A percentile compares a stretch with the other conserved stretches of the same genome.
Conservation (phyloP, 1,140 invertebrate genomes). For the Trypoxylus dichotomus region DNA sequence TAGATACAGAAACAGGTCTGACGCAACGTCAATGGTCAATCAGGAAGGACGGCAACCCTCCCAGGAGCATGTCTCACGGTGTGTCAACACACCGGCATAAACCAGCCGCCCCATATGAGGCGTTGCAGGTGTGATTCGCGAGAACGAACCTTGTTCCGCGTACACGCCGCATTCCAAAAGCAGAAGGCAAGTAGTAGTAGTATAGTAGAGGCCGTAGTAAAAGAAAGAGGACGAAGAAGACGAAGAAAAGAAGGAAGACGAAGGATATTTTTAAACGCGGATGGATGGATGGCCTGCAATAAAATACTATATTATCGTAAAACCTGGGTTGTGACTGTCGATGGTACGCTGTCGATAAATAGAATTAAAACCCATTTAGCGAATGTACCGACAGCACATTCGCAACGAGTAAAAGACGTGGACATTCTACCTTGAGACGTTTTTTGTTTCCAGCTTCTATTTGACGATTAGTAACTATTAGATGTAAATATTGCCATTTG, state of each 20-base stretch:
- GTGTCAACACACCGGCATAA: slow-evolving; percentile 31
- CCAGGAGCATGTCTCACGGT: slow-evolving; percentile 33
- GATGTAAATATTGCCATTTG: no score
- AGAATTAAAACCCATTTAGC: slow-evolving; percentile 20
- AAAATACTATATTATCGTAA: slow-evolving; percentile 24
- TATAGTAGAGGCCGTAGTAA: background rate
- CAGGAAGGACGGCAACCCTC: slow-evolving; percentile 33
- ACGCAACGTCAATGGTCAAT: slow-evolving; percentile 32
- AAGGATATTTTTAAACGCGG: slow-evolving; percentile 13
- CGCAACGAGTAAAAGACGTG: background rate
- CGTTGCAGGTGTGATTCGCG: slow-evolving; percentile 28
- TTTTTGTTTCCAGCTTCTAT: background rate
- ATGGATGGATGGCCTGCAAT: slow-evolving; percentile 22
- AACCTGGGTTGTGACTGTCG: slow-evolving; percentile 7
- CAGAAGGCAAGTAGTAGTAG: slow-evolving; percentile 19
- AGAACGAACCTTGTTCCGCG: slow-evolving; percentile 9
- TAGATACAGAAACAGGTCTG: slow-evolving; percentile 31
- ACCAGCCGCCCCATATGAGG: slow-evolving; percentile 28
- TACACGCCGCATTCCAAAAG: slow-evolving; percentile 8
- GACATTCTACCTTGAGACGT: background rate
- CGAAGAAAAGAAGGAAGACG: background rate
- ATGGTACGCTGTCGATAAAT: slow-evolving; percentile 6
- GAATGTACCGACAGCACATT: background rate
- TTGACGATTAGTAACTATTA: no score
- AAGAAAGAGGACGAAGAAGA: background rate